Base-by-base conservation (phyloP, 1,140 invertebrate genomes). In the Hyles euphorbiae region DNA sequence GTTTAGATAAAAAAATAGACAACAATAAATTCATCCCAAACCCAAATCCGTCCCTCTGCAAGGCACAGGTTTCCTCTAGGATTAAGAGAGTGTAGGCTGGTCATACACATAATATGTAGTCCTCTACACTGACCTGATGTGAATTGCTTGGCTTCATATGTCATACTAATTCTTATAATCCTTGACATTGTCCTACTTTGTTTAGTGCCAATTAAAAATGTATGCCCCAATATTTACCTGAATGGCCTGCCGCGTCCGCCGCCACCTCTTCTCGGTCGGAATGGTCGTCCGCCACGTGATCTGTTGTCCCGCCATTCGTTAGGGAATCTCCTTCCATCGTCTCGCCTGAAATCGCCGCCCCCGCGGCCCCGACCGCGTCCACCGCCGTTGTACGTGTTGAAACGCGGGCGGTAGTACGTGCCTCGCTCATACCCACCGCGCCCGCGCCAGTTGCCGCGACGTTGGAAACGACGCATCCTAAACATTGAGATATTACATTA, bases 401-500 rank as follows among this genome's bases (percentile, higher is more conserved):
- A 95, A 33, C 94, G 89, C 0, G 94, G 93, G 64, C 94, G 93
- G 80, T 95, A 95, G 72, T 95, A 95, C 0, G 94, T 95, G 47
- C 94, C 94, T 10, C 94, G 90, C 68, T 94, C 93, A 65, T 93
- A 93, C 59, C 91, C 91, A 72, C 82, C 90, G 68, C 81, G 91
- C 0, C 90, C 90, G 58, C 91, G 83, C 83, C 90, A 91, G 63
- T 88, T 88, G 48, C 91, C 91, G 12, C 91, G 82, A 2, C 90
- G 80, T 43, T 76, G 77, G 58, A 69, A 63, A 48, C 86, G 86
- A 3, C 87, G 76, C 68, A 74, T 77, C 58, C 83, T 85, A 43
- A 9, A 46, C 43, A 11, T 34, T 9, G 47, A 53, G n/a, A 6
- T 32, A 5, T 43, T 5, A 12, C 45, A n/a, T 36, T 7, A 7